phyloP scores from a whole-genome alignment of 2,113 vertebrate species.

The Pteronura brasiliensis region DNA sequence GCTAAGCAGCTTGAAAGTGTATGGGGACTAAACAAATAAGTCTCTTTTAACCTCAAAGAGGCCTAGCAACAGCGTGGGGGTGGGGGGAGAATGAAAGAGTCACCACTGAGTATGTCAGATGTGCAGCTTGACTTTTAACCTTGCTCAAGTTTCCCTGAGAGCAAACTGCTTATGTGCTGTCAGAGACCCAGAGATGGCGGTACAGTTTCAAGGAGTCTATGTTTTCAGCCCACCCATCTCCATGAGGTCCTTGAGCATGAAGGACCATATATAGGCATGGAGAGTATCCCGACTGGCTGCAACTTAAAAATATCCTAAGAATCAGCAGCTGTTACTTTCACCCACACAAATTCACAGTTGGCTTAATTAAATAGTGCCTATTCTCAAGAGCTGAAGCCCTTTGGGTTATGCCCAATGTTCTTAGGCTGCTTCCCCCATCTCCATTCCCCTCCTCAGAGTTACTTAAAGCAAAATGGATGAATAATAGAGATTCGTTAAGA shows the following conservation, averaged over 20 bases:
- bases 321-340: slow-evolving; percentile 66
- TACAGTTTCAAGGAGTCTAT: slow-evolving; percentile 7
- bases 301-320: slow-evolving; percentile 69
- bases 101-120: background rate
- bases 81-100: background rate
- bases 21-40: slow-evolving; percentile 40
- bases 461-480: background rate
- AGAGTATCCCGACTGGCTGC: slow-evolving; percentile 44
- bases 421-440: background rate
- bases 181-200: background rate
- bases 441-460: background rate
- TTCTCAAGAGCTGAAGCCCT: slow-evolving; percentile 11
- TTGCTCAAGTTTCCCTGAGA: slow-evolving; percentile 27
- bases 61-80: background rate
- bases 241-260: background rate
- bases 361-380: slow-evolving; percentile 32
- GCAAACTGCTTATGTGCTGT: background rate
- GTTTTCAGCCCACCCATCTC: slow-evolving; percentile 52
- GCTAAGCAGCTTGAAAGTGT: slow-evolving; percentile 53
- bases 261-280: slow-evolving; percentile 70
- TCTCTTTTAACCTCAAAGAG: slow-evolving; percentile 28
- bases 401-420: background rate
- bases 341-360: slow-evolving; percentile 58
- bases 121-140: slow-evolving; percentile 50
- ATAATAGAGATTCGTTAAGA: background rate